Base-by-base conservation (phyloP, 2,797 vertebrate species). In the Pangasius mekongensis region DNA sequence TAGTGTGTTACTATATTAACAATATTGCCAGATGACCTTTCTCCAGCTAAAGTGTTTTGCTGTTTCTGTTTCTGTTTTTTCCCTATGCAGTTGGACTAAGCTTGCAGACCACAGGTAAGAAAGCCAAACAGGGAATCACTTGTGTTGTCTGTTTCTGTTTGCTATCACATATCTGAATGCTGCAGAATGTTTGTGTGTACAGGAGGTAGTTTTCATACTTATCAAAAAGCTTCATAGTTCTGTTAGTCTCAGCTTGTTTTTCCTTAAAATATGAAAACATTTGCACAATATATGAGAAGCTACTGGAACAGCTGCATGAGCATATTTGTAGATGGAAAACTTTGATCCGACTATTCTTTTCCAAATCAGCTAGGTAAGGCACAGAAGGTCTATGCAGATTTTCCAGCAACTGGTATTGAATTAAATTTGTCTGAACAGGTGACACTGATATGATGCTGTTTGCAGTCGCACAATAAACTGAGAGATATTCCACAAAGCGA, bases 91-190 rank as follows among this genome's bases (percentile, higher is more conserved):
- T 92, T 93, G 94, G 94, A 80, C 90, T 95, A 88, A 95, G 92
- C 90, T 93, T 95, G 83, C 94, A 91, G 56, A 93, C 92, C 84
- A 85, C 94, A 90, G 94, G 93, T 94, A 62, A 92, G 93, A 67
- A 39, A 43, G 27, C 22, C 58, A 88, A 54, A 77, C 60, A 39
- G 20, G 33, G 3, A 24, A 36, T 56, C 27, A 33, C 24, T 67
- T 76, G 16, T 66, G 49, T 20, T 49, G n/a, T 62, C 7, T 33
- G 82, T 56, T 43, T 83, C 11, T 71, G 78, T 83, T 77, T 56
- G 16, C 71, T 36, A 20, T 87, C 27, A 69, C 67, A 74, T 73
- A 73, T 87, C 80, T 83, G 49, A 87, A 24, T 78, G 49, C 5
- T 39, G 76, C 62, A 52, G n/a, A 20, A 49, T 87, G 64, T 81